Evolutionary conservation across 2,113 vertebrate genomes (phyloP).

Genomic region (Gobius niger): DNA sequence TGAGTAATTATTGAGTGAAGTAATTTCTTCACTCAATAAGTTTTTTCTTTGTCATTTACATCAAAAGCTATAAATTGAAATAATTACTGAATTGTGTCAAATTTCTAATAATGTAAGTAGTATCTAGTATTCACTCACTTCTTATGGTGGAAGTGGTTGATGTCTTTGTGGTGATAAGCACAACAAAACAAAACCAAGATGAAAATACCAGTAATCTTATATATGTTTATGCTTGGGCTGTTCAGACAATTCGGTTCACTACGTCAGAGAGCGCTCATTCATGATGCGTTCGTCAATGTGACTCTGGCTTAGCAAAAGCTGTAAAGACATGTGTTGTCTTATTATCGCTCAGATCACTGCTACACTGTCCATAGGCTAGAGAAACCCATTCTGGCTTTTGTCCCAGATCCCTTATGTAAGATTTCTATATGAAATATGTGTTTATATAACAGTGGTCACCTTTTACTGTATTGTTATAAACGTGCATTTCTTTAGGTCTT

Average conservation of each 20-base stretch:
- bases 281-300: slow-evolving; percentile 46
- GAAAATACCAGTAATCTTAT: slow-evolving; percentile 24
- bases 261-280: slow-evolving; percentile 23
- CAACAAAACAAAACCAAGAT: not conserved
- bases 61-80: too few relatives aligned
- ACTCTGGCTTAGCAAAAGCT: slow-evolving; percentile 63
- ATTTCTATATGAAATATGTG: slow-evolving; percentile 34
- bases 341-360: slow-evolving; percentile 56
- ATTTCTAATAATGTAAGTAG: too few relatives aligned
- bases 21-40: too few relatives aligned
- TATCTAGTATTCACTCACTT: too few relatives aligned
- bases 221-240: slow-evolving; percentile 27
- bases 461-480: not conserved
- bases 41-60: too few relatives aligned
- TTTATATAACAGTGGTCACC: slow-evolving; percentile 34
- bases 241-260: slow-evolving; percentile 19
- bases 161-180: not conserved
- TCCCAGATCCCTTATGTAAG: slow-evolving; percentile 45
- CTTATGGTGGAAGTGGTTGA: not conserved
- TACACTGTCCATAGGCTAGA: slow-evolving; percentile 9
- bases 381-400: slow-evolving; percentile 39
- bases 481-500: not conserved
- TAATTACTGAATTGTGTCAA: too few relatives aligned
- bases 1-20: too few relatives aligned
- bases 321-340: slow-evolving; percentile 60